A percentile compares a stretch with the other conserved stretches of the same genome.
Evolutionary conservation across 2,888 invertebrate species (phyloP).

Genomic region (Nemotelus pantherinus): DNA sequence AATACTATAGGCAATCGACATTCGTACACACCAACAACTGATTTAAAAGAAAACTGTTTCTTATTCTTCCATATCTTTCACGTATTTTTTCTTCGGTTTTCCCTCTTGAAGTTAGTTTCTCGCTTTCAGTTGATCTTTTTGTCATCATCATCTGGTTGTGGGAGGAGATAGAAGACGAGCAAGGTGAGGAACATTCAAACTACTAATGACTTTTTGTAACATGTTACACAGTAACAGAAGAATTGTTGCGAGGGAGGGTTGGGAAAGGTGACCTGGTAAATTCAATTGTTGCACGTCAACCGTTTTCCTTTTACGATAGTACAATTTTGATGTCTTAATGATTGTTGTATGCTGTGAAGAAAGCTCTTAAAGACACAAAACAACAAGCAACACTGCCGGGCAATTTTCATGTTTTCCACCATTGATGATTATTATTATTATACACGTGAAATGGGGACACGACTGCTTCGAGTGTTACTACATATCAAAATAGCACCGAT

Average conservation of each 20-base stretch:
- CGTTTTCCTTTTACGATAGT: background rate
- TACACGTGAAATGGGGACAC: conserved; percentile 35
- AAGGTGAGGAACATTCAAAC: conserved; percentile 6
- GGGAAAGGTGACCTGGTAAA: conserved; percentile 17
- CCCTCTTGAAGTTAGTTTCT: background rate
- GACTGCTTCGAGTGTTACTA: background rate
- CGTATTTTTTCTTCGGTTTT: conserved; percentile 3
- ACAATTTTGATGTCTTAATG: conserved; percentile 18
- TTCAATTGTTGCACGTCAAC: conserved; percentile 29
- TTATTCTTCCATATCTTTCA: background rate
- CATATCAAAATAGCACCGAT: background rate
- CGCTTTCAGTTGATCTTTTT: conserved; percentile 19
- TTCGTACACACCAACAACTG: background rate
- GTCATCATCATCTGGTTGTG: conserved; percentile 2
- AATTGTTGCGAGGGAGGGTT: background rate
- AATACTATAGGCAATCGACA: conserved; percentile 2
- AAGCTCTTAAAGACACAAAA: background rate
- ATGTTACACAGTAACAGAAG: background rate
- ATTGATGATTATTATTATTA: conserved; percentile 8
- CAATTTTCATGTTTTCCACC: background rate
- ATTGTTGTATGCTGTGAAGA: background rate
- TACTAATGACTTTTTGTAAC: background rate
- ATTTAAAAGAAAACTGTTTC: conserved; percentile 31
- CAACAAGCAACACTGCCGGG: background rate
- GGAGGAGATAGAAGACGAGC: conserved; percentile 22